phyloP scores from a whole-genome alignment of 1,140 invertebrate species.

The Caenorhabditis inopinata region DNA sequence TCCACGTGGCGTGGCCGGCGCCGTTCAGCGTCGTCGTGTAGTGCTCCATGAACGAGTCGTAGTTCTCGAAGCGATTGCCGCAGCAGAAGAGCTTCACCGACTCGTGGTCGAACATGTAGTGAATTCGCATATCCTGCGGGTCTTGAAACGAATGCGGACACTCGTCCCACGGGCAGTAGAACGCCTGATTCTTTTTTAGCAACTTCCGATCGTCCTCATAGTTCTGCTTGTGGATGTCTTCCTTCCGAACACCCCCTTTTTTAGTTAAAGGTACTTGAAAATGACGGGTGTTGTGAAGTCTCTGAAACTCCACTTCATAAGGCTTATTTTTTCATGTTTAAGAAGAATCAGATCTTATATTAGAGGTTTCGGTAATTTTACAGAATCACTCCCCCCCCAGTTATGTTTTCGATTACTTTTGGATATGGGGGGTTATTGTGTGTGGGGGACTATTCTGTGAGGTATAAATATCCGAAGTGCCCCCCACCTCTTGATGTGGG shows the following conservation, averaged over 20 bases:
- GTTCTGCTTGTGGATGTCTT: neutral
- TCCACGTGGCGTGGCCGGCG: neutral
- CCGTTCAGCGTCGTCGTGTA: neutral
- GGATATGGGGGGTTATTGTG: too few species aligned
- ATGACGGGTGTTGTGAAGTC: slow-evolving; percentile 7
- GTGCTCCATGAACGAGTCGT: neutral
- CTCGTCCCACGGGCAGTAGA: neutral
- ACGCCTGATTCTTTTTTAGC: slow-evolving; percentile 12
- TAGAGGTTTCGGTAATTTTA: too few species aligned
- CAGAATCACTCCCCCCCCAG: too few species aligned
- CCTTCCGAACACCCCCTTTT: neutral
- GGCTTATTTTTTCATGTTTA: too few species aligned
- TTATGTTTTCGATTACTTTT: too few species aligned
- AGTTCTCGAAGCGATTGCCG: neutral
- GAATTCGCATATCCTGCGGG: slow-evolving; percentile 9
- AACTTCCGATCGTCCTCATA: slow-evolving; percentile 1
- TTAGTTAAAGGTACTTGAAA: neutral
- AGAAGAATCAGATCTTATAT: too few species aligned
- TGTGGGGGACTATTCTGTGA: too few species aligned
- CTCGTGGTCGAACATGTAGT: slow-evolving; percentile 14
- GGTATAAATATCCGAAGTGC: too few species aligned
- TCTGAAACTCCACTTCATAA: neutral
- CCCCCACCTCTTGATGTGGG: too few species aligned
- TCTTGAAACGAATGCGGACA: slow-evolving; percentile 1
- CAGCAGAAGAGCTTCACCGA: neutral